phyloP scores from a whole-genome alignment of 2,113 vertebrate genomes.

The Gallinago jamesoni region DNA sequence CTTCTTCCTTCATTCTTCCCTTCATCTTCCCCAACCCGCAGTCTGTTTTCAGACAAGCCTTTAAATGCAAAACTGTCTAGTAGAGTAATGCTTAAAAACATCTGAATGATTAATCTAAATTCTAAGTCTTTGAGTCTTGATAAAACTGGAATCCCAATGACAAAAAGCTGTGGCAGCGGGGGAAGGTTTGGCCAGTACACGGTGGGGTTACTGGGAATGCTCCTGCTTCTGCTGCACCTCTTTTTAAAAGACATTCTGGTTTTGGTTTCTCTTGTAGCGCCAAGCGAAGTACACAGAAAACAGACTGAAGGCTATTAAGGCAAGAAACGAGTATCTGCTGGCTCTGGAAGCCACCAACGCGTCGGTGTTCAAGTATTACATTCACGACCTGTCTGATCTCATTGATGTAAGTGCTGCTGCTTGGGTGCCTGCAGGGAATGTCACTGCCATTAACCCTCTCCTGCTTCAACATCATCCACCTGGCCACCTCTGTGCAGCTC shows the following conservation, averaged over 20 bases:
- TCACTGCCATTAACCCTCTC: neutral
- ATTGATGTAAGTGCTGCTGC: slow-evolving; percentile 90
- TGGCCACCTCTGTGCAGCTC: neutral
- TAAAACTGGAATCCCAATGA: slow-evolving; percentile 17
- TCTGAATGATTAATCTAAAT: neutral
- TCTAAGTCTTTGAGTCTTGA: slow-evolving; percentile 19
- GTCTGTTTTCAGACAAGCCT: neutral
- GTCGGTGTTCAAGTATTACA: slow-evolving; percentile 99
- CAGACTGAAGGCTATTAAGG: slow-evolving; percentile 96
- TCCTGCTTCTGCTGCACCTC: neutral
- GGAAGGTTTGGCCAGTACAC: neutral
- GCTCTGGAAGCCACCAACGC: slow-evolving; percentile 96
- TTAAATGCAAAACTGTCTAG: neutral
- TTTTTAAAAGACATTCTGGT: neutral
- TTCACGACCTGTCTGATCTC: slow-evolving; percentile 97
- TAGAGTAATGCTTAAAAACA: neutral
- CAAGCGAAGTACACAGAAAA: slow-evolving; percentile 99
- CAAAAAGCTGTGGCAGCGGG: neutral
- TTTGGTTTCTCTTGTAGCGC: slow-evolving; percentile 78
- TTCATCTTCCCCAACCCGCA: neutral
- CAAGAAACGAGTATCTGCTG: slow-evolving; percentile 95
- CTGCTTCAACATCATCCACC: neutral
- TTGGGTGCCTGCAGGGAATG: neutral
- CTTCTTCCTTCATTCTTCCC: neutral
- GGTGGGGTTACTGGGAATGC: neutral